Base-by-base conservation (phyloP, 1,140 invertebrate species). In the Panagrolaimus sp. region DNA sequence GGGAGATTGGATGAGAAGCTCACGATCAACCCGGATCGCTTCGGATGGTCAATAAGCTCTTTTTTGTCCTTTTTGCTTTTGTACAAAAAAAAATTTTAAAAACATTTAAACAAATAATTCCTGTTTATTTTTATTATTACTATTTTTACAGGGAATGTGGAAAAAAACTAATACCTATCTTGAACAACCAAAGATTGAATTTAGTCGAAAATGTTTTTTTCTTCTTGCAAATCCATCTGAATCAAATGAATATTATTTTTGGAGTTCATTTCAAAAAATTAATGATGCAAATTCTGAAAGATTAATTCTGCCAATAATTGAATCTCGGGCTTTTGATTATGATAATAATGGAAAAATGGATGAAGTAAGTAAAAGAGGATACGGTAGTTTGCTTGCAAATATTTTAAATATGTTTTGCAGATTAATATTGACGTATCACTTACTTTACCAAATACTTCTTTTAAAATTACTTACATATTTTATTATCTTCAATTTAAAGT, bases 91-190 rank as follows among this genome's bases (percentile, higher is more conserved):
- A 2, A 38, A 38, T 4, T 38, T 2, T 38, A 7, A 63, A 63
- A n/a, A 63, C 17, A 63, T 6, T 28, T 2, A 24, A 5, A 2
- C 1, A 28, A 15, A 63, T 6, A 4, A 17, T 32, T 17, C 24
- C 24, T 1, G 38, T 28, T 28, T 21, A 26, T 28, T 63, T 6
- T 32, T 15, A 62, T 9, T 21, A 9, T 17, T 10, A 21, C 8
- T 43, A 64, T 64, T 28, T 43, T 68, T 68, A 21, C 43, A 68
- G 67, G 67, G 67, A 21, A 38, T 68, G n/a, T 68, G 67, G 67
- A 28, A 58, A 17, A 68, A 68, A 38, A 44, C 58, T 21, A 58
- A 68, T 43, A 38, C 58, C 17, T 68, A 68, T 58, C 67, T 48
- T 17, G 67, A 68, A 32, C 67, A 68, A 58, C 67, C 67, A 21